These are phyloP conservation scores for Himalopsyche phryganea DNA, from an alignment of 1,140 invertebrate species.

Conservation along the genomic window DNA sequence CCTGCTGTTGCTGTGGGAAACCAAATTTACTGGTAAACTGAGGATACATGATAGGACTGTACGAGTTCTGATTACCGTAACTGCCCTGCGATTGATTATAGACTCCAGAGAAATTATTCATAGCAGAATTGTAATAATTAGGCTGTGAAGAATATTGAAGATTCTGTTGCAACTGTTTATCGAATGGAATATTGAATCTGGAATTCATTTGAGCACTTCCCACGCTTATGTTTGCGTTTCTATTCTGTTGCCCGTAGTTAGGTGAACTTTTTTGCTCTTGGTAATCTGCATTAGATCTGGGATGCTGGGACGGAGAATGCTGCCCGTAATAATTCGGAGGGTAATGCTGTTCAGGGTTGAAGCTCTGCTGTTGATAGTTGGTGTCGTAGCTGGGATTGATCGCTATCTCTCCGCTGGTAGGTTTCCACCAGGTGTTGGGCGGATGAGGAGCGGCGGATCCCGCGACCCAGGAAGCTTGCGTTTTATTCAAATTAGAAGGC, in stretches of 20 bases:
- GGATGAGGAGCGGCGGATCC: conserved; percentile 5
- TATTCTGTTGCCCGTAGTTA: not conserved
- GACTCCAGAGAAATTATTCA: not conserved
- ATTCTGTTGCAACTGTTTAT: not conserved
- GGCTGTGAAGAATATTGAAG: not conserved
- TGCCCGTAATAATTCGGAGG: not conserved
- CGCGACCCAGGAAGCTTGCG: not conserved
- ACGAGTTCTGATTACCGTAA: not conserved
- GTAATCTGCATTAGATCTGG: not conserved
- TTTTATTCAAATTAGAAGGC: not conserved
- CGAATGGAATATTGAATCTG: not conserved
- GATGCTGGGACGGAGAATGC: not conserved
- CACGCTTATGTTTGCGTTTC: too few species aligned
- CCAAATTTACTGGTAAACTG: conserved; percentile 10
- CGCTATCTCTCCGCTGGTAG: not conserved
- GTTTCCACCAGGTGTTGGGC: conserved; percentile 16
- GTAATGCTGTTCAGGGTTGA: not conserved
- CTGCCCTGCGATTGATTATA: not conserved
- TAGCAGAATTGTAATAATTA: not conserved
- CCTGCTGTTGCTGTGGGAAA: not conserved
- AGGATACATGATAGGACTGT: conserved; percentile 12
- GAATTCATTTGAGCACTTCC: too few species aligned
- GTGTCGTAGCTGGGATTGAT: conserved; percentile 1
- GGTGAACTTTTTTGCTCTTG: not conserved
- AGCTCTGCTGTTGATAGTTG: conserved; percentile 2